Base-by-base conservation (phyloP, 2,888 invertebrate species). In the Mayetiola destructor region DNA sequence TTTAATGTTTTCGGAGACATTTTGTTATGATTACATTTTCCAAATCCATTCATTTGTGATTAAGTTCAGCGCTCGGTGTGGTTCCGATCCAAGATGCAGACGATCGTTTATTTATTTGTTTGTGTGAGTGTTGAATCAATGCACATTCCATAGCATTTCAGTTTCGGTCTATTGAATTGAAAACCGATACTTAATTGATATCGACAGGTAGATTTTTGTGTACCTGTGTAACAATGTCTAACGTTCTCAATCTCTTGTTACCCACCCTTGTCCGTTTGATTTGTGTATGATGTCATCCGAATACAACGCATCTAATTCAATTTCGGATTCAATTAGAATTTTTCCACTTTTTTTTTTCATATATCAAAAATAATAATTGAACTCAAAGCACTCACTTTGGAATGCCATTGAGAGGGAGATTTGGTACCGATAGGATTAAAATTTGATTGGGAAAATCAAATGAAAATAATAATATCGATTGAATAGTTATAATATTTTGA, bases 1-100 rank as follows among this genome's bases (percentile, higher is more conserved):
- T 48, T 27, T 48, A 3, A n/a, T n/a, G 16, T 48, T 48, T 48
- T 48, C 27, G 29, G 48, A 48, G 48, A 48, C 48, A 48, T 48
- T 48, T 48, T 27, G 27, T 27, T 23, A 9, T 39, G 16, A 3
- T 48, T 48, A 27, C 16, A 16, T 8, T 27, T 48, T 18, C 27
- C 8, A 4, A n/a, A 27, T 48, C n/a, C 2, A 27, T 48, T 9
- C 2, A 27, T 48, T 27, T 27, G 27, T 48, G 48, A 27, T 27
- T 48, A 37, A 12, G 14, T 14, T 12, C 37, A n/a, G n/a, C n/a
- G n/a, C n/a, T n/a, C n/a, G n/a, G n/a, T n/a, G n/a, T n/a, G n/a
- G n/a, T n/a, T n/a, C n/a, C n/a, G n/a, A n/a, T n/a, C n/a, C n/a
- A n/a, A n/a, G n/a, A n/a, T n/a, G n/a, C n/a, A n/a, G n/a, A n/a